Percentiles rank a stretch among this genome's conserved stretches.
Conservation (phyloP, 1,140 invertebrate genomes). For the Wasmannia auropunctata region DNA sequence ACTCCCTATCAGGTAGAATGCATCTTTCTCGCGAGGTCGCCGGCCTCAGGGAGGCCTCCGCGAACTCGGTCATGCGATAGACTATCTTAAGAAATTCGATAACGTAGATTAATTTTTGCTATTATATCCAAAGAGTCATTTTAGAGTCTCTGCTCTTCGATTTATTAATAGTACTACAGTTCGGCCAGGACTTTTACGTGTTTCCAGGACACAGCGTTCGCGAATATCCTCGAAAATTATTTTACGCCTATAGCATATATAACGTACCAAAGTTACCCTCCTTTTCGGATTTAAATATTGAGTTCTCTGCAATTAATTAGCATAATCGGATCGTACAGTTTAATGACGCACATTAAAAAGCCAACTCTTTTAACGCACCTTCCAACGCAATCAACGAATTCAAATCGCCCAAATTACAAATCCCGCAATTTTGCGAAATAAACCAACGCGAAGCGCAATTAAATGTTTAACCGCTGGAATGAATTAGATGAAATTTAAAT, state of each 20-base stretch:
- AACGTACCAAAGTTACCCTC: neutral
- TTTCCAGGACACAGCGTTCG: conserved; percentile 3
- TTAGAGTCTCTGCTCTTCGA: neutral
- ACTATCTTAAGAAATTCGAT: conserved; percentile 46
- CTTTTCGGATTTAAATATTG: neutral
- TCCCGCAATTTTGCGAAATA: conserved; percentile 5
- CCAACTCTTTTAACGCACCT: neutral
- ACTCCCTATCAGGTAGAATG: neutral
- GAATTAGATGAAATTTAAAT: conserved; percentile 31
- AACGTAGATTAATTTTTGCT: conserved; percentile 3
- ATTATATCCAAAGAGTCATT: too few relatives aligned
- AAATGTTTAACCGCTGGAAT: conserved; percentile 30
- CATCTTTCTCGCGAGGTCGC: conserved; percentile 14
- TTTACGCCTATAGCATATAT: neutral
- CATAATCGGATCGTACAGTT: neutral
- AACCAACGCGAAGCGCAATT: neutral
- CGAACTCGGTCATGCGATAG: conserved; percentile 19
- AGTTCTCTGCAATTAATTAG: neutral
- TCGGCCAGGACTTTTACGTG: neutral
- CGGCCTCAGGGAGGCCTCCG: neutral
- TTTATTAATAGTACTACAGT: neutral
- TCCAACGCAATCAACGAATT: neutral
- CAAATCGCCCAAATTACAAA: conserved; percentile 18
- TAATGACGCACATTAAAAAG: neutral
- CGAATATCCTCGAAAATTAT: neutral